These are phyloP conservation scores for Falco punctatus DNA, from an alignment of 2,113 vertebrate genomes.

Conservation along the genomic window DNA sequence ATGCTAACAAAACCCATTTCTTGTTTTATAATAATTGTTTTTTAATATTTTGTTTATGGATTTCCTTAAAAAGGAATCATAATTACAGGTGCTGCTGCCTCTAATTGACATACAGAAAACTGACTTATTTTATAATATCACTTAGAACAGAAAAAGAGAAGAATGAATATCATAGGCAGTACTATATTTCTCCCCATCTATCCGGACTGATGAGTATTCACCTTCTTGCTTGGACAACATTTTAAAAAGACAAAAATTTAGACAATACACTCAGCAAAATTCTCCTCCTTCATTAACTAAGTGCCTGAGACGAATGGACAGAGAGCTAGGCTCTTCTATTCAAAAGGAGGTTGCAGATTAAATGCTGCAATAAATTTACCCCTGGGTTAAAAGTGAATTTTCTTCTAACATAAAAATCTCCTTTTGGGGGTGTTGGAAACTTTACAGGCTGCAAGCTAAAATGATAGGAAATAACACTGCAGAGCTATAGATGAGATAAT, in stretches of 20 bases:
- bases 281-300: constrained; percentile 44
- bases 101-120: neutral
- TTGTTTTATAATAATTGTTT: neutral
- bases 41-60: too few species aligned
- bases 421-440: neutral
- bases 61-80: neutral
- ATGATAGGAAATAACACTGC: neutral
- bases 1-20: neutral
- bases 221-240: neutral
- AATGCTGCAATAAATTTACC: constrained; percentile 14
- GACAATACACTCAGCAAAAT: neutral
- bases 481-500: neutral
- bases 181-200: neutral
- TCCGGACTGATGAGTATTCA: neutral
- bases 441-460: neutral
- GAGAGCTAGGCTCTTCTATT: neutral
- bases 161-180: neutral
- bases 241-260: neutral
- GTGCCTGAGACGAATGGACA: neutral
- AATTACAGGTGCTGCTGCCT: neutral
- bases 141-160: neutral
- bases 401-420: neutral
- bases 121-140: neutral
- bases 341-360: neutral
- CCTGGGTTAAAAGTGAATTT: neutral